Percentiles rank a stretch among this genome's conserved stretches.
Evolutionary conservation across 92 coral and sea anemone species (phyloP).

Genomic region (Virgularia gustaviana): DNA sequence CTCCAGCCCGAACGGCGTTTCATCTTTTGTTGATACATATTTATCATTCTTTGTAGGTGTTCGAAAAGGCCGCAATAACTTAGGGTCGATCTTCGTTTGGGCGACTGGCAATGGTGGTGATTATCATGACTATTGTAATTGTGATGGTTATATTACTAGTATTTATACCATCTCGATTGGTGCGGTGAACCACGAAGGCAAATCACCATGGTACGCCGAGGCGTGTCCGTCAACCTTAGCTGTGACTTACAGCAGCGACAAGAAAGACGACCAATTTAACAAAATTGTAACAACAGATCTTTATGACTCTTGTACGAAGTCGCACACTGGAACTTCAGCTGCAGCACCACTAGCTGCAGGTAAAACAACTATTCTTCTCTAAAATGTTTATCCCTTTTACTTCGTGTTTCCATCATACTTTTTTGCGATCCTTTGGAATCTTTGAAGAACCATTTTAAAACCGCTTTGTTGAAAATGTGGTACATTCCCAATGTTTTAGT

Average conservation of each 20-base stretch:
- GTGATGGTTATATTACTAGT: slow-evolving; percentile 98
- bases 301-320: slow-evolving; percentile 66
- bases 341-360: slow-evolving; percentile 99
- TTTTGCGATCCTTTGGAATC: no score
- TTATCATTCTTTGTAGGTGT: slow-evolving; percentile 52
- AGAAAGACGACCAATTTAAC: slow-evolving; percentile 49
- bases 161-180: slow-evolving; percentile 93
- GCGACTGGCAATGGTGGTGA: slow-evolving; percentile 99
- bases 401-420: no score
- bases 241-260: slow-evolving; percentile 94
- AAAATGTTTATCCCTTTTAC: no score
- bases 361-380: no score
- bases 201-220: slow-evolving; percentile 99
- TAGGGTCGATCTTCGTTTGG: slow-evolving; percentile 98
- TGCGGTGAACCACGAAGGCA: slow-evolving; percentile 87
- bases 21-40: no score
- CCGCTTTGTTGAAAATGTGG: no score
- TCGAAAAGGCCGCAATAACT: slow-evolving; percentile 83
- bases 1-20: no score
- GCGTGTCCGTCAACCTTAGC: slow-evolving; percentile 97
- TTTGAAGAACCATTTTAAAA: no score
- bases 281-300: slow-evolving; percentile 88
- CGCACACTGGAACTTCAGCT: slow-evolving; percentile 97
- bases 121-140: slow-evolving; percentile 86
- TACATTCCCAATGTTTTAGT: no score